Percentiles rank a stretch among this genome's conserved stretches.
These are phyloP conservation scores for Cryptocheilus praepositus DNA, from an alignment of 2,888 invertebrate species.

Conservation along the genomic window DNA sequence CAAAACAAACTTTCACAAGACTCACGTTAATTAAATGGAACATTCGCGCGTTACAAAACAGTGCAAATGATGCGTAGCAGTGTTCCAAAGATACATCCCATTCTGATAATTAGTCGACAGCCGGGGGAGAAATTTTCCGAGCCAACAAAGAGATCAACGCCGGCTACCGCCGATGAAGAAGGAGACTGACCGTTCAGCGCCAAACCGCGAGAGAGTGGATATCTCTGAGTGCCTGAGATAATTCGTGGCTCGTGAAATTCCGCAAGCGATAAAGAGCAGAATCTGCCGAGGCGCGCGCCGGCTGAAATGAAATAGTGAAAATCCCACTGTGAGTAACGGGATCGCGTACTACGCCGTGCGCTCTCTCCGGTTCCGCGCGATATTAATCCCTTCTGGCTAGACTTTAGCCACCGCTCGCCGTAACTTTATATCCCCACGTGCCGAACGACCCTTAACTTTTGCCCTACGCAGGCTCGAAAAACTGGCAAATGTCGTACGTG, in stretches of 20 bases:
- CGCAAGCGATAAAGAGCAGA: not conserved
- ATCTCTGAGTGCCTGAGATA: constrained; percentile 22
- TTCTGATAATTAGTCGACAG: no score
- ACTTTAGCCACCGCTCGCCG: not conserved
- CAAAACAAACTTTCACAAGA: no score
- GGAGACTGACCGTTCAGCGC: not conserved
- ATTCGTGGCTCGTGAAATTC: constrained; percentile 11
- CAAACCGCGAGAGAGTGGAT: constrained; percentile 18
- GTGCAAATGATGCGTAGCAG: no score
- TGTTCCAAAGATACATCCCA: no score
- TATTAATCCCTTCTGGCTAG: constrained; percentile 8
- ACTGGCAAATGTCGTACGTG: no score
- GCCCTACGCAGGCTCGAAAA: no score
- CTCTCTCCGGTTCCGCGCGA: not conserved
- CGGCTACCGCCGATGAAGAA: no score
- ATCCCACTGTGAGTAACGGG: constrained; percentile 15
- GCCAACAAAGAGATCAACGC: no score
- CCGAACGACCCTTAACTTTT: not conserved
- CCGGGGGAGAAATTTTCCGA: no score
- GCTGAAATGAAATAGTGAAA: constrained; percentile 15
- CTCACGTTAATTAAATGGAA: no score
- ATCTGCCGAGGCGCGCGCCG: no score
- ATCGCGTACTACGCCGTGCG: not conserved
- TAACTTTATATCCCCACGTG: constrained; percentile 8
- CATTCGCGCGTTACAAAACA: no score